Conservation (phyloP, 2,113 vertebrate genomes). For the Lepus americanus region DNA sequence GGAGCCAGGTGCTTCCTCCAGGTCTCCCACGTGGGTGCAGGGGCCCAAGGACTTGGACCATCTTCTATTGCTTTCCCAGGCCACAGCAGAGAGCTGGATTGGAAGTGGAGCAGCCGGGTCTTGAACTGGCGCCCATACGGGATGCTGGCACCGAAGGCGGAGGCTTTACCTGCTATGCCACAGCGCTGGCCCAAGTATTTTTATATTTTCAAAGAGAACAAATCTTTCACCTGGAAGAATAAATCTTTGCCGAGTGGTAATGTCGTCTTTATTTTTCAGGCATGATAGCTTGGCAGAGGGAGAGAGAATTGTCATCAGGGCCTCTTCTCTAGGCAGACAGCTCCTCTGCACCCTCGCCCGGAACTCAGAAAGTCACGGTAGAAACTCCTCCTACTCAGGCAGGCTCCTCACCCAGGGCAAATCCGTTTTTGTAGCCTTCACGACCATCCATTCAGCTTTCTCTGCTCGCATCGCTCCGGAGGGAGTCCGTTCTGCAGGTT, state of each 20-base stretch:
- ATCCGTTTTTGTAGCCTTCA: neutral
- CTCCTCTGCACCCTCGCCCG: too few species aligned
- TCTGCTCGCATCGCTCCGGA: accelerated
- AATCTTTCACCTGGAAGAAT: neutral
- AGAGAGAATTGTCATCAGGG: neutral
- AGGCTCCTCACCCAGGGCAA: neutral
- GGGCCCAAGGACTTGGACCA: too few species aligned
- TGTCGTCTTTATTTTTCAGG: neutral
- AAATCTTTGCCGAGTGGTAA: neutral
- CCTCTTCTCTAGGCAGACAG: neutral
- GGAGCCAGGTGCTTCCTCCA: too few species aligned
- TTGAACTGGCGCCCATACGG: too few species aligned
- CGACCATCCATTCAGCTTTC: neutral
- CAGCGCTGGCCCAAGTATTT: too few species aligned
- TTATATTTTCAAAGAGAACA: neutral
- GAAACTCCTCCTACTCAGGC: neutral
- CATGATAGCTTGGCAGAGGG: neutral
- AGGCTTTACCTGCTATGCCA: too few species aligned
- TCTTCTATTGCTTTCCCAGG: too few species aligned
- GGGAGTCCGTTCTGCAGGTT: neutral
- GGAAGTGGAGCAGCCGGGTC: too few species aligned
- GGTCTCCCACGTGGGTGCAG: too few species aligned
- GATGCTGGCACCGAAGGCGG: too few species aligned
- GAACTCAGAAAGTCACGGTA: neutral
- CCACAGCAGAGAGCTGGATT: too few species aligned